A percentile compares a stretch with the other conserved stretches of the same genome.
These are phyloP conservation scores for Etheostoma spectabile DNA, from an alignment of 2,113 vertebrate species.

Conservation along the genomic window DNA sequence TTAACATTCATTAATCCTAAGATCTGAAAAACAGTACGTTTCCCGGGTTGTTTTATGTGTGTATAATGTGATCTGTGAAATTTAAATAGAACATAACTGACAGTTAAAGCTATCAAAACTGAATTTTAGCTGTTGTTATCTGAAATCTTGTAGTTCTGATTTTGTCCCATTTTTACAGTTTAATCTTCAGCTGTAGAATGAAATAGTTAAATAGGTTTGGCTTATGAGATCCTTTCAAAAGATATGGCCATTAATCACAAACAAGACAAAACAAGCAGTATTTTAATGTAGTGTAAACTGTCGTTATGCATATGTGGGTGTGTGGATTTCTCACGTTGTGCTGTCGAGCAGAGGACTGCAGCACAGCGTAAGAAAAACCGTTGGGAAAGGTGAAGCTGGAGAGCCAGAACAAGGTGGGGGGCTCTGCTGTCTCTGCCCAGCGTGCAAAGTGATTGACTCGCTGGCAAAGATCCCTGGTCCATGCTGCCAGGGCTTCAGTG, in stretches of 20 bases:
- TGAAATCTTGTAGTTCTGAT: background rate
- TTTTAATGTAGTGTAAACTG: background rate
- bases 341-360: constrained; percentile 87
- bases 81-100: background rate
- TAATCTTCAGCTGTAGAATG: background rate
- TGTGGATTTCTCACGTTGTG: constrained; percentile 83
- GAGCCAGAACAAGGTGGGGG: constrained; percentile 90
- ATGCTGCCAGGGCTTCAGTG: constrained; percentile 90
- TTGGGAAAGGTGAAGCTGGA: constrained; percentile 92
- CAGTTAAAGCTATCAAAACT: too few relatives aligned
- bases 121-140: too few relatives aligned
- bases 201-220: background rate
- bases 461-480: constrained; percentile 89
- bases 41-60: background rate
- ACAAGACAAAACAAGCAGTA: background rate
- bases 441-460: constrained; percentile 88
- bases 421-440: constrained; percentile 86
- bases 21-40: constrained; percentile 4
- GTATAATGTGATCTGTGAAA: background rate
- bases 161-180: background rate
- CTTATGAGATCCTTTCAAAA: background rate
- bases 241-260: background rate
- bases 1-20: background rate
- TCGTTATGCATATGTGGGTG: background rate
- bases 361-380: constrained; percentile 90